A percentile compares a stretch with the other conserved stretches of the same genome.
These are phyloP conservation scores for Galaxias olidus DNA, from an alignment of 2,797 vertebrate genomes.

Conservation along the genomic window DNA sequence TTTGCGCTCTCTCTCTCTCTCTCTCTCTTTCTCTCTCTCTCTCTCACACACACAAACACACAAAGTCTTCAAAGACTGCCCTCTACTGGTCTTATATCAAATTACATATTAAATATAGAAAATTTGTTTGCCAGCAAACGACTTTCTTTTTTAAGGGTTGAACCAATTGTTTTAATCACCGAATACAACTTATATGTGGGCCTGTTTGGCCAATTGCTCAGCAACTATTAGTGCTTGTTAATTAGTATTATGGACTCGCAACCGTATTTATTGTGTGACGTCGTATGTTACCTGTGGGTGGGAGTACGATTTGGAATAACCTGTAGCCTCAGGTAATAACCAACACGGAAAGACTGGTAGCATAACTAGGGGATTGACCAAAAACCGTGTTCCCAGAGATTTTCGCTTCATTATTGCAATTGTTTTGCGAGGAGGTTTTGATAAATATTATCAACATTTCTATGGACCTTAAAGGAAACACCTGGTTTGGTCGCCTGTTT, in stretches of 20 bases:
- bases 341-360: slow-evolving; percentile 34
- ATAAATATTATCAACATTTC: neutral
- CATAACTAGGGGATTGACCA: slow-evolving; percentile 9
- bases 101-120: too few relatives aligned
- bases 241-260: slow-evolving; percentile 19
- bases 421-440: neutral
- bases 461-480: neutral
- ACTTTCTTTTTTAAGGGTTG: too few relatives aligned
- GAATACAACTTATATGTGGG: neutral
- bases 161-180: neutral
- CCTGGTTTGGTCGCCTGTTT: neutral
- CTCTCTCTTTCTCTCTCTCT: neutral
- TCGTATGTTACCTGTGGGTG: slow-evolving; percentile 74
- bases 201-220: too few relatives aligned
- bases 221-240: neutral
- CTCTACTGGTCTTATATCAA: neutral
- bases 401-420: neutral
- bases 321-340: slow-evolving; percentile 78
- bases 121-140: too few relatives aligned
- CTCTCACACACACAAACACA: too few relatives aligned
- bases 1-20: slow-evolving; percentile 7
- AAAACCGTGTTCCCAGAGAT: slow-evolving; percentile 5
- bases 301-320: slow-evolving; percentile 64
- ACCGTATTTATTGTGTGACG: slow-evolving; percentile 61
- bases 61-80: too few relatives aligned